Evolutionary conservation across 2,797 vertebrate species (phyloP).

Genomic region (Centroberyx gerrardi): DNA sequence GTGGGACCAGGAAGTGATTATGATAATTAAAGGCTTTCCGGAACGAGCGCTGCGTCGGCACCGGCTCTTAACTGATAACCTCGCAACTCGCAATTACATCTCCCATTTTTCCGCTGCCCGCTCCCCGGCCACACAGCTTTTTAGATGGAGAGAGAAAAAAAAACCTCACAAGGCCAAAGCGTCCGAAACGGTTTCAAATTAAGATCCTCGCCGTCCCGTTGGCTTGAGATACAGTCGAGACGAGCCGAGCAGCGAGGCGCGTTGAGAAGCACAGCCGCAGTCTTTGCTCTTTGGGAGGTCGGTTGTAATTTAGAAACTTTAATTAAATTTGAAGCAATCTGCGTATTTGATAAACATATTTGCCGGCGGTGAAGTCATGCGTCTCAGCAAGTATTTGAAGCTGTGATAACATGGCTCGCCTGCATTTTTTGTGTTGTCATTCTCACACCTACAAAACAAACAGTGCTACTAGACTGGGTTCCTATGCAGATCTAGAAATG

Average conservation of each 20-base stretch:
- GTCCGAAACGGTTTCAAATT: not conserved
- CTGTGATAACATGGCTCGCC: not conserved
- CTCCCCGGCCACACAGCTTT: not conserved
- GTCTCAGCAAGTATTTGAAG: not conserved
- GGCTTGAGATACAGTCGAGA: not conserved
- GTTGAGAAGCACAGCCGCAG: not conserved
- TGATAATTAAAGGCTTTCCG: constrained; percentile 52
- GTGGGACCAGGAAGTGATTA: constrained; percentile 25
- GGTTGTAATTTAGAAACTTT: not conserved
- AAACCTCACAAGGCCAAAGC: not conserved
- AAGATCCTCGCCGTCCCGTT: not conserved
- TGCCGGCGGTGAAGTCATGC: not conserved
- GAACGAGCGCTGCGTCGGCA: constrained; percentile 24
- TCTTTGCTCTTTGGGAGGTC: not conserved
- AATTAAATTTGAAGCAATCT: not conserved
- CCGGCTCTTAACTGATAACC: constrained; percentile 39
- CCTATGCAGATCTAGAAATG: not conserved
- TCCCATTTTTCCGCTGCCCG: constrained; percentile 1
- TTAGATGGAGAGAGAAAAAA: not conserved
- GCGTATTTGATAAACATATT: not conserved
- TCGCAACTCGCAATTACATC: constrained; percentile 27
- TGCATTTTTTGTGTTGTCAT: too few species aligned
- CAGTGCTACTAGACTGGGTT: too few species aligned
- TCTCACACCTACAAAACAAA: too few species aligned
- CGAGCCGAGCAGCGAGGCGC: not conserved